Conservation (phyloP, 2,113 vertebrate species). For the Mesoclemmys tuberculata region DNA sequence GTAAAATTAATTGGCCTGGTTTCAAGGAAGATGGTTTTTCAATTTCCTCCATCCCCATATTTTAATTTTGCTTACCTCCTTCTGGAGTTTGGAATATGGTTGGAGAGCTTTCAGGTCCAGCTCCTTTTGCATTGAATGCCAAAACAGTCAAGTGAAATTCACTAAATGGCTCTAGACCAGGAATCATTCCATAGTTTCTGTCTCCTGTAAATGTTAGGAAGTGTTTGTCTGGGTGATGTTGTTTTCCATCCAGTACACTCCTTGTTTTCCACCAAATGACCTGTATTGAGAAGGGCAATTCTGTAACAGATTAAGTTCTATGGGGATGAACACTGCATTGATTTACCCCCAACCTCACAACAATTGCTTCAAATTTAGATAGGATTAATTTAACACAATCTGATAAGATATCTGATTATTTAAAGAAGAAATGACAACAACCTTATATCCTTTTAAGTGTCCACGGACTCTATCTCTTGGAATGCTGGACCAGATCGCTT, state of each 20-base stretch:
- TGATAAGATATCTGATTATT: not conserved
- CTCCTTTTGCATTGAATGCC: slow-evolving; percentile 92
- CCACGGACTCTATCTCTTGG: slow-evolving; percentile 93
- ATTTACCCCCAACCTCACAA: not conserved
- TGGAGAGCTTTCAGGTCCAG: slow-evolving; percentile 90
- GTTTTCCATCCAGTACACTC: slow-evolving; percentile 84
- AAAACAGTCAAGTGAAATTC: slow-evolving; percentile 91
- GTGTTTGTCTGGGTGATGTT: slow-evolving; percentile 84
- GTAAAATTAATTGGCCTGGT: not conserved
- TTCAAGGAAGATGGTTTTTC: not conserved
- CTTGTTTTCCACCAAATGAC: slow-evolving; percentile 93
- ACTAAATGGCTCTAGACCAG: slow-evolving; percentile 89
- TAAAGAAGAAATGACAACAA: slow-evolving; percentile 67
- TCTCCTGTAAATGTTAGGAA: slow-evolving; percentile 85
- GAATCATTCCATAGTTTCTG: slow-evolving; percentile 82
- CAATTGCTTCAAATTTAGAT: not conserved
- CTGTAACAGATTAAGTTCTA: not conserved
- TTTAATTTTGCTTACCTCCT: slow-evolving; percentile 87
- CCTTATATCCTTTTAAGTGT: slow-evolving; percentile 95
- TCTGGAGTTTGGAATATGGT: slow-evolving; percentile 92
- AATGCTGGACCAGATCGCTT: slow-evolving; percentile 89
- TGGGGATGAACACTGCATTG: accelerated
- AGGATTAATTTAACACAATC: not conserved
- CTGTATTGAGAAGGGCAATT: slow-evolving; percentile 73
- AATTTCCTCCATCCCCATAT: not conserved